phyloP scores from a whole-genome alignment of 53 echinoderm and acorn worm genomes.

The Mesocentrotus franciscanus region DNA sequence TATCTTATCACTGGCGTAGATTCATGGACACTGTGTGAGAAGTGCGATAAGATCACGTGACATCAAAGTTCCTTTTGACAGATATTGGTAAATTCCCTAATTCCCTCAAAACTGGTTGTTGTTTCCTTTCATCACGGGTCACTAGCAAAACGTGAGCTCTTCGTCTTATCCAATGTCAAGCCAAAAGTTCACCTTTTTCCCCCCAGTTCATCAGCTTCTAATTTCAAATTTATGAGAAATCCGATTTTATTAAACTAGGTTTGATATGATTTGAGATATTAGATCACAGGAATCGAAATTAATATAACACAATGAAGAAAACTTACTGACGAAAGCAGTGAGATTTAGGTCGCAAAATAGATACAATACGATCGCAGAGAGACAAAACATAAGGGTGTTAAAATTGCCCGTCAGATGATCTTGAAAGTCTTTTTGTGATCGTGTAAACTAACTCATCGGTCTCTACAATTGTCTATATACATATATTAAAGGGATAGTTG shows the following conservation, averaged over 20 bases:
- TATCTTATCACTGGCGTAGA: slow-evolving; percentile 1
- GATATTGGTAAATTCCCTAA: not conserved
- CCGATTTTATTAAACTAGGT: not conserved
- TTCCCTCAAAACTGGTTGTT: not conserved
- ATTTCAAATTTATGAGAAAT: not conserved
- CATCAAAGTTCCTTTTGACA: slow-evolving; percentile 20
- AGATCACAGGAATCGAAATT: not conserved
- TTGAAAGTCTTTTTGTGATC: too few species aligned
- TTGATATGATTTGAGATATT: not conserved
- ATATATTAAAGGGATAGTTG: too few species aligned
- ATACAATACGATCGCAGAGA: too few species aligned
- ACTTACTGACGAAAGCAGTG: not conserved
- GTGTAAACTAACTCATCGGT: too few species aligned
- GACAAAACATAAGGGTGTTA: too few species aligned
- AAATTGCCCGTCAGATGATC: too few species aligned
- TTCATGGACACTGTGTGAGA: slow-evolving; percentile 22
- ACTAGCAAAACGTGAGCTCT: not conserved
- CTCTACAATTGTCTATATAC: too few species aligned
- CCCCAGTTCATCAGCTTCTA: not conserved
- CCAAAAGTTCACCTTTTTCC: not conserved
- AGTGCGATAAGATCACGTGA: slow-evolving; percentile 38
- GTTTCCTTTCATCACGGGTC: not conserved
- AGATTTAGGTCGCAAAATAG: too few species aligned
- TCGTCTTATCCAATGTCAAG: not conserved
- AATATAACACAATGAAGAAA: not conserved